These are phyloP conservation scores for Cydia fagiglandana DNA, from an alignment of 1,140 invertebrate genomes.

Conservation along the genomic window DNA sequence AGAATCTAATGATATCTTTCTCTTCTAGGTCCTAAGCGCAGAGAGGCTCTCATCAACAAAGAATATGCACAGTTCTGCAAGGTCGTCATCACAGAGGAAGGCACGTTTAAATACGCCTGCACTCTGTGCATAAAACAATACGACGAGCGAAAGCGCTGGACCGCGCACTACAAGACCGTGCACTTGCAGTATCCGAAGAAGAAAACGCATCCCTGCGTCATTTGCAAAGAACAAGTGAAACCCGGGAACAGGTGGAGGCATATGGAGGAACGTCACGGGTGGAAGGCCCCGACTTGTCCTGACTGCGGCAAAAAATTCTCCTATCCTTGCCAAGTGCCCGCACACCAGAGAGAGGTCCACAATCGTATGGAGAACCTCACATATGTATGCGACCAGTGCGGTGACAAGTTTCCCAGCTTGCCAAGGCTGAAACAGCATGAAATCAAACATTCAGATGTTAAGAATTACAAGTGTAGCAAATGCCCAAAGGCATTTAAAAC, in stretches of 20 bases:
- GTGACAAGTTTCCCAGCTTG: slow-evolving; percentile 45
- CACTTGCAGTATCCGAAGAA: background rate
- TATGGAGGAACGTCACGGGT: slow-evolving; percentile 36
- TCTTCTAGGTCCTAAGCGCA: background rate
- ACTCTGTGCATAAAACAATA: background rate
- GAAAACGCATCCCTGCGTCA: background rate
- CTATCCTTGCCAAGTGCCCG: slow-evolving; percentile 40
- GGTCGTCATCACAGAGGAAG: background rate
- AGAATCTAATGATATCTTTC: background rate
- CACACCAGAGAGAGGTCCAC: slow-evolving; percentile 51
- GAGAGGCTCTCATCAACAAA: background rate
- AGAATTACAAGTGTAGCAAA: slow-evolving; percentile 57
- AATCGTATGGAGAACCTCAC: slow-evolving; percentile 38
- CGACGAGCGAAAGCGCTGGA: background rate
- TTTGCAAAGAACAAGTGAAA: background rate
- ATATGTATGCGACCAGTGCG: slow-evolving; percentile 41
- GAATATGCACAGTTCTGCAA: background rate
- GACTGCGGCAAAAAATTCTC: slow-evolving; percentile 36
- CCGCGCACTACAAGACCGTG: background rate
- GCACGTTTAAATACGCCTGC: background rate
- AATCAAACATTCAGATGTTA: slow-evolving; percentile 68
- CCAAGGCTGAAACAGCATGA: slow-evolving; percentile 64
- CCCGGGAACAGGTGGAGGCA: slow-evolving; percentile 16
- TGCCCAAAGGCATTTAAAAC: slow-evolving; percentile 37
- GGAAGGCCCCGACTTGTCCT: slow-evolving; percentile 34